Conservation (phyloP, 2,888 invertebrate genomes). For the Eutolmus rufibarbis region DNA sequence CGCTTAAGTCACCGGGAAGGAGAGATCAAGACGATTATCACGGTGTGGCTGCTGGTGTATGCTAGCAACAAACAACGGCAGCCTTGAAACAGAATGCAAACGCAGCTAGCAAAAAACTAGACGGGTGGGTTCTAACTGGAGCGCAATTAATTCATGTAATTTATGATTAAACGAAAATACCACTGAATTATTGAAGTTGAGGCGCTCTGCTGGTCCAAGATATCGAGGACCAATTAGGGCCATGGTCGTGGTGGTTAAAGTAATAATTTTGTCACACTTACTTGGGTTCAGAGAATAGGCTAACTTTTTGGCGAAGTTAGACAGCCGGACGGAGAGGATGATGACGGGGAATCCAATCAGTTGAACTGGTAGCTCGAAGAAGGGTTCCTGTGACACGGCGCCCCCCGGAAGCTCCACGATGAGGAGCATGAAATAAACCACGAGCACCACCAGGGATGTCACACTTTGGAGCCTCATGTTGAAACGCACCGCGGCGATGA, state of each 20-base stretch:
- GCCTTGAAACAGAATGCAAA: not conserved
- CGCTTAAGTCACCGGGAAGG: not conserved
- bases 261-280: constrained; percentile 62
- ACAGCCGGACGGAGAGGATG: constrained; percentile 76
- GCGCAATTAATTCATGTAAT: not conserved
- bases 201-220: not conserved
- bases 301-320: constrained; percentile 84
- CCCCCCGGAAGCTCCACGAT: not conserved
- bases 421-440: constrained; percentile 8
- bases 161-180: not conserved
- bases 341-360: constrained; percentile 85
- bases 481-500: not conserved
- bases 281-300: constrained; percentile 84
- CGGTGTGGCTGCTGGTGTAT: not conserved
- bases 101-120: not conserved
- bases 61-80: not conserved
- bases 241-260: not conserved
- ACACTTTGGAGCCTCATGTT: constrained; percentile 38
- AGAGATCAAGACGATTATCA: not conserved
- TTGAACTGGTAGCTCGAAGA: constrained; percentile 83
- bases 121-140: not conserved
- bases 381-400: constrained; percentile 63
- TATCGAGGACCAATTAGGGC: not conserved
- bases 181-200: not conserved
- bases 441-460: not conserved